A percentile compares a stretch with the other conserved stretches of the same genome.
Evolutionary conservation across 1,140 invertebrate genomes (phyloP).

Genomic region (Diprion similis): DNA sequence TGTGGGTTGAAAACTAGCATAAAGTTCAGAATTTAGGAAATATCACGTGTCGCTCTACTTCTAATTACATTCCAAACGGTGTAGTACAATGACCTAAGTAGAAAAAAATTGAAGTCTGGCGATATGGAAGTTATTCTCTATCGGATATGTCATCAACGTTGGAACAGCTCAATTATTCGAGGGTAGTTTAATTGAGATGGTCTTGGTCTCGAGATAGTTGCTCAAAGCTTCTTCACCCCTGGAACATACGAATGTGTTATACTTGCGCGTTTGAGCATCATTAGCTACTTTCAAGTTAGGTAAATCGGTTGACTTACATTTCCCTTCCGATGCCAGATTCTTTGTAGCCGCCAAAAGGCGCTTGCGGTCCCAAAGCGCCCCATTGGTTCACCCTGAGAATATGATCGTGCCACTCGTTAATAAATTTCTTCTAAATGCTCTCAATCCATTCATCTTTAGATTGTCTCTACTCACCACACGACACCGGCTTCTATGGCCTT

Average conservation of each 20-base stretch:
- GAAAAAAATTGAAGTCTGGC: no score
- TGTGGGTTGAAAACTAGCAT: no score
- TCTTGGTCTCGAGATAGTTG: constrained; percentile 77
- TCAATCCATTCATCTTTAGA: constrained; percentile 21
- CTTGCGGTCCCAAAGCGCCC: constrained; percentile 69
- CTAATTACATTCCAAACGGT: no score
- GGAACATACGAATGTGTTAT: constrained; percentile 42
- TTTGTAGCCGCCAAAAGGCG: constrained; percentile 85
- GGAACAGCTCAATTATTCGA: constrained; percentile 17
- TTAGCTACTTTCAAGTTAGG: no score
- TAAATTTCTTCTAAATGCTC: neutral
- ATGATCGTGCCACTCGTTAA: constrained; percentile 21
- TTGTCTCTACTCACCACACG: constrained; percentile 66
- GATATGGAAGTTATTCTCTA: no score
- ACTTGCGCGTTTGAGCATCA: no score
- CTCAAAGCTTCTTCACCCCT: constrained; percentile 77
- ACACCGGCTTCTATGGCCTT: constrained; percentile 75
- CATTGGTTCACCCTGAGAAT: constrained; percentile 78
- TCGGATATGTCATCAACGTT: no score
- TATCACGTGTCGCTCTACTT: no score
- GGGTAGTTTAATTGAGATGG: constrained; percentile 67
- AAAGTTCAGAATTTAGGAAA: no score
- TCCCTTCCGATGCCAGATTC: constrained; percentile 80
- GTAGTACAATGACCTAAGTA: no score
- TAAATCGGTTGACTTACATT: constrained; percentile 62